phyloP scores from a whole-genome alignment of 2,888 invertebrate species.

The Athalia rosae region DNA sequence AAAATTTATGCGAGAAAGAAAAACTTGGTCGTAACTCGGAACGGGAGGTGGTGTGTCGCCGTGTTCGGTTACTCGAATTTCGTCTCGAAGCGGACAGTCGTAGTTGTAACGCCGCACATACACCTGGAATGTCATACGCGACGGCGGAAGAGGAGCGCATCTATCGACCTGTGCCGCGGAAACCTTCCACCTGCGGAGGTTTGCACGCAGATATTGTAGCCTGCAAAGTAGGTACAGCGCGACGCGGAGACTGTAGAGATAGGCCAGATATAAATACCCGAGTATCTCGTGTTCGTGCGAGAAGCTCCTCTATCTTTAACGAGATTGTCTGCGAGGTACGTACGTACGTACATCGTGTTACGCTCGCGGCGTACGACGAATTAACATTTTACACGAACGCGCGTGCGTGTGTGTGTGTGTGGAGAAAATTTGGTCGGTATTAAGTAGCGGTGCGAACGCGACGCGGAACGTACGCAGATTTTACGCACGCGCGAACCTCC shows the following conservation, averaged over 20 bases:
- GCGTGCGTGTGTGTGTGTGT: no score
- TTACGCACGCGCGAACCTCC: conserved; percentile 27
- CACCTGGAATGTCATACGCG: background rate
- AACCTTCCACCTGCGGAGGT: background rate
- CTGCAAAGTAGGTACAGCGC: no score
- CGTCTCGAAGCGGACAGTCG: background rate
- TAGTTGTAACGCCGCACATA: background rate
- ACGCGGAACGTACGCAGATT: background rate
- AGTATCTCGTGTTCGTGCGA: background rate
- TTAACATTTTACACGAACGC: no score
- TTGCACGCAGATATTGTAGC: no score
- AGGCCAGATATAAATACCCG: background rate
- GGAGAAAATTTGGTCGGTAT: no score
- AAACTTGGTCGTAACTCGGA: no score
- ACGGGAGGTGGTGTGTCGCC: no score
- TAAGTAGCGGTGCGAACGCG: background rate
- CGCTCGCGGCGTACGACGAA: background rate
- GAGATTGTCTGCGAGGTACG: conserved; percentile 11
- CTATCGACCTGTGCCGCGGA: conserved; percentile 29
- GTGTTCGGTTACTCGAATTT: no score
- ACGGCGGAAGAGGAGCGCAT: conserved; percentile 2
- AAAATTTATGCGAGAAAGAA: no score
- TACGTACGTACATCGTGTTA: background rate
- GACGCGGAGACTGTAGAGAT: no score
- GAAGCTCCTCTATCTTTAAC: conserved; percentile 14